Base-by-base conservation (phyloP, 2,888 invertebrate species). In the Chrysolina haemoptera region DNA sequence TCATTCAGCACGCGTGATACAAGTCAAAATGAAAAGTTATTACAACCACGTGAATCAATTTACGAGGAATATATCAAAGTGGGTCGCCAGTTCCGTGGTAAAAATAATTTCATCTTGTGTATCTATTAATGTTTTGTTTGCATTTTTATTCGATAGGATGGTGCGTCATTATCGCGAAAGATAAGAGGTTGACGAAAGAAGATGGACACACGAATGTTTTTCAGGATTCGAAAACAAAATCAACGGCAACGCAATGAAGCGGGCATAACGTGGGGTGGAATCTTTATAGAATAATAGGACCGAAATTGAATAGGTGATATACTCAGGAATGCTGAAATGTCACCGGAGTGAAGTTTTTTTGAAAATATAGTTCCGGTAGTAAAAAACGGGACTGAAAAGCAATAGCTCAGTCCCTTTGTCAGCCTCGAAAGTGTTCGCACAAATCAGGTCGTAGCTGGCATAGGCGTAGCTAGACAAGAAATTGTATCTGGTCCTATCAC, bases 91-190 rank as follows among this genome's bases (percentile, higher is more conserved):
- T 40, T 27, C 35, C 50, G 48, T 50, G 46, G 48, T 35, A 50
- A 46, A 66, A 66, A 66, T 66, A 66, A 66, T 50, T 66, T 27
- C 35, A 48, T 16, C 27, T 48, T 35, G 50, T 16, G 22, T 66
- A 48, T 66, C 50, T 66, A 66, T 66, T 50, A 66, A n/a, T 50
- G 66, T 66, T 66, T 27, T 66, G 66, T 66, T 66, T 66, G 66
- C 48, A 66, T 50, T 63, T 63, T 63, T 63, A 40, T 20, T 27
- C 50, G 35, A 66, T 66, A 48, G 20, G 27, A 50, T 14, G 10
- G 46, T 50, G 46, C 66, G 66, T 66, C 66, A 66, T 66, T 50
- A 66, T 46, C 50, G 27, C 22, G 22, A 50, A 48, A 22, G 48
- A 66, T 66, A 66, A 66, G 46, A 66, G 9, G 11, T 41, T 65